These are phyloP conservation scores for Gasterosteus nipponicus DNA, from an alignment of 2,113 vertebrate species.

Conservation along the genomic window DNA sequence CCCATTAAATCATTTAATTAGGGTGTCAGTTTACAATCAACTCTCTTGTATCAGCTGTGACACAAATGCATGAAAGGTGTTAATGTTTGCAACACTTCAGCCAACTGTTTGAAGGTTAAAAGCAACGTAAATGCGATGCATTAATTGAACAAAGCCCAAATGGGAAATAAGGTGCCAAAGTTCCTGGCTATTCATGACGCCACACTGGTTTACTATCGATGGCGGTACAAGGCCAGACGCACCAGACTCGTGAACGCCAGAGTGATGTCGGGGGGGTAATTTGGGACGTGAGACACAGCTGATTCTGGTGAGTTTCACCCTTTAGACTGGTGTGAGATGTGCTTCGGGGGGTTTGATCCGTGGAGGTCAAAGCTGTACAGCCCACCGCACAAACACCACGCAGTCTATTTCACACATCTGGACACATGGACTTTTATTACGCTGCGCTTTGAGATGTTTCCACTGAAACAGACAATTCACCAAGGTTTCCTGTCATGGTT, in stretches of 20 bases:
- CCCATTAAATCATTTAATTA: slow-evolving; percentile 32
- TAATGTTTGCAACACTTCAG: neutral
- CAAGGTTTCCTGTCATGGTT: slow-evolving; percentile 15
- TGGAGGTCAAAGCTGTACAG: slow-evolving; percentile 50
- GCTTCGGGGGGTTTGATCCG: slow-evolving; percentile 51
- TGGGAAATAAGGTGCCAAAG: slow-evolving; percentile 18
- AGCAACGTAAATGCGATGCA: slow-evolving; percentile 14
- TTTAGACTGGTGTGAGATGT: slow-evolving; percentile 58
- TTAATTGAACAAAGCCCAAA: slow-evolving; percentile 26
- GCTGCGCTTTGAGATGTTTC: slow-evolving; percentile 30
- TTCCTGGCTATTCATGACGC: slow-evolving; percentile 42
- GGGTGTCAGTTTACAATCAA: neutral
- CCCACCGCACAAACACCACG: slow-evolving; percentile 5
- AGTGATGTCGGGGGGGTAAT: slow-evolving; percentile 29
- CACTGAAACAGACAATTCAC: slow-evolving; percentile 36
- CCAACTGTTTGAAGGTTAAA: slow-evolving; percentile 3
- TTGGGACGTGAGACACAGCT: slow-evolving; percentile 54
- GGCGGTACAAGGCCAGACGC: slow-evolving; percentile 41
- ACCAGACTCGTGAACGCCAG: slow-evolving; percentile 39
- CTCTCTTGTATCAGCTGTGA: neutral
- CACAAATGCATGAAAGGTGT: neutral
- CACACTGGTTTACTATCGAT: slow-evolving; percentile 54
- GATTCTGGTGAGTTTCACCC: slow-evolving; percentile 39
- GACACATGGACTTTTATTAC: slow-evolving; percentile 53
- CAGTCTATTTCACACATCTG: slow-evolving; percentile 16